These are phyloP conservation scores for Strongylocentrotus purpuratus DNA, from an alignment of 35 echinoderm and acorn worm genomes.

Conservation along the genomic window DNA sequence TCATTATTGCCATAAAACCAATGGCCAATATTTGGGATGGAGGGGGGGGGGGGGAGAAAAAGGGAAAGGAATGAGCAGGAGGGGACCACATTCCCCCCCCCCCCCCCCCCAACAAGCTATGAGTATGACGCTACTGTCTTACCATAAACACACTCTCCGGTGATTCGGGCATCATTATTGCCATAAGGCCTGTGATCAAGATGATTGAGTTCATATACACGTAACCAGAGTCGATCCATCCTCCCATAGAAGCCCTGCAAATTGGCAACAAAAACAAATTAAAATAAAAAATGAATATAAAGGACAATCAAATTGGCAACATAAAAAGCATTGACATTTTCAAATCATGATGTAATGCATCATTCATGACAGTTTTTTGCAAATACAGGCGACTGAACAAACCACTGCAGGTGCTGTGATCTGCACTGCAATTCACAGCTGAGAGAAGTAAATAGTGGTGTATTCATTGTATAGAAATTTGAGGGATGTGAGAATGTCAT, in stretches of 20 bases:
- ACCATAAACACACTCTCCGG: conserved; percentile 67
- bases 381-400: neutral
- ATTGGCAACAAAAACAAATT: neutral
- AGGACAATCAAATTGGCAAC: neutral
- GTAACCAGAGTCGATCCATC: conserved; percentile 35
- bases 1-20: too few relatives aligned
- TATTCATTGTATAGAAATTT: too few relatives aligned
- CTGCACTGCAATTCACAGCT: neutral
- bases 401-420: neutral
- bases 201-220: conserved; percentile 61
- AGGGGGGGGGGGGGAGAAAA: too few relatives aligned
- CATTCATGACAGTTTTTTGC: neutral
- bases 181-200: conserved; percentile 58
- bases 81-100: too few relatives aligned
- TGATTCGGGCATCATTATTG: conserved; percentile 61
- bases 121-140: neutral
- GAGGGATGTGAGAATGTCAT: too few relatives aligned
- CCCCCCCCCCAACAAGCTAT: too few relatives aligned
- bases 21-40: too few relatives aligned
- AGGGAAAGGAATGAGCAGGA: too few relatives aligned
- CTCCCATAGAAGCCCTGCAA: conserved; percentile 40
- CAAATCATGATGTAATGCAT: neutral
- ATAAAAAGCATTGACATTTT: neutral
- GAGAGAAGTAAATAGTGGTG: too few relatives aligned
- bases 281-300: neutral